Evolutionary conservation across 1,140 invertebrate species (phyloP), one percentile per base, ranked within the genome.

Genomic region (Papilio dardanus): DNA sequence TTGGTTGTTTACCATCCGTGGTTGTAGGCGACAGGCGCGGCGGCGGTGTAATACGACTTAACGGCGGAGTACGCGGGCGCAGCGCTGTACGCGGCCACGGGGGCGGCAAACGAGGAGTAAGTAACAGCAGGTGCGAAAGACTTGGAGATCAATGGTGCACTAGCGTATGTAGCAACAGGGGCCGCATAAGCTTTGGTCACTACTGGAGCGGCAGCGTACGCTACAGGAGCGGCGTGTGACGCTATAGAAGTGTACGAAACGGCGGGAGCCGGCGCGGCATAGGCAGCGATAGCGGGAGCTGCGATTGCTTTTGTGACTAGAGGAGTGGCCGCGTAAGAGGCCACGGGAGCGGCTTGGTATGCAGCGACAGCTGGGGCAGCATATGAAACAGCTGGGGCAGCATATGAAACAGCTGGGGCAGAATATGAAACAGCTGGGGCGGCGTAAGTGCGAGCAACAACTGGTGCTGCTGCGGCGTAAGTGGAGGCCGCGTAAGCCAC

Each of bases 61-160:
- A 83, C 74, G 54, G 82, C 79, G n/a, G 85, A 74, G 54, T 80
- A 74, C 1, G 79, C 78, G 21, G 81, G 80, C 30, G 76, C 78
- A 31, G 77, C 73, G 16, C 19, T 40, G n/a, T 79, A 80, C 40
- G 78, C 75, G 31, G 66, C 79, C 68, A 40, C 78, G 74, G 83
- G 80, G 16, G 85, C 77, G 21, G 83, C 82, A 16, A 76, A 14
- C 76, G 66, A 21, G 77, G 74, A 40, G 76, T 58, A 14, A n/a
- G 83, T 81, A 21, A 82, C 81, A 37, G 85, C 77, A 7, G 81
- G 74, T 1, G 83, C 76, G 35, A 84, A 80, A 12, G 79, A 77
- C 19, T 75, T 78, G 19, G 68, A 46, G 30, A 42, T 30, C 21
- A 42, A 40, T 46, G 68, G 68, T 12, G 71, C 71, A 21, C 33